Evolutionary conservation across 2,888 invertebrate species (phyloP).

Genomic region (Ormyrus labotus): DNA sequence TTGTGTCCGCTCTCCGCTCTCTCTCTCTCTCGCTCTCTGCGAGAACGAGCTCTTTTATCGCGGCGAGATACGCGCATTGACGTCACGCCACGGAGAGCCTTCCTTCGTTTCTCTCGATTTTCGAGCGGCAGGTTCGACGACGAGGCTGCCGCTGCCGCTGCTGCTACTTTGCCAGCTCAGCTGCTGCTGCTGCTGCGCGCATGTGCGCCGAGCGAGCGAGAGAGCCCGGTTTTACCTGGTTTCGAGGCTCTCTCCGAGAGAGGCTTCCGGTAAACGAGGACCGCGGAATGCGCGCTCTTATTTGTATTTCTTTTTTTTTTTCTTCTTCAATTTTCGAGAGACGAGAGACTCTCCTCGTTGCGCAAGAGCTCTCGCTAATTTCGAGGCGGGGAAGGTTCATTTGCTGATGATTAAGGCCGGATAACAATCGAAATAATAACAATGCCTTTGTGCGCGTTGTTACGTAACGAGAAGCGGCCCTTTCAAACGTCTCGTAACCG

Average conservation of each 20-base stretch:
- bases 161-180: conserved; percentile 22
- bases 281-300: no score
- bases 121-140: background rate
- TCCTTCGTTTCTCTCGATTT: background rate
- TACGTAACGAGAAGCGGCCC: background rate
- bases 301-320: background rate
- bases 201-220: no score
- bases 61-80: background rate
- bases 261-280: no score
- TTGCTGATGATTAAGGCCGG: no score
- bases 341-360: background rate
- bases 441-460: no score
- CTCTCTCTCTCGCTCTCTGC: background rate
- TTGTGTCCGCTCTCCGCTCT: conserved; percentile 11
- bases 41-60: background rate
- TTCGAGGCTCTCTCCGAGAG: no score
- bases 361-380: background rate
- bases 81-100: background rate
- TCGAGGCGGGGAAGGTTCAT: no score
- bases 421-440: no score
- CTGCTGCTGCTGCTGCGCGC: no score
- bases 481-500: background rate
- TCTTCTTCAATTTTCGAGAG: conserved; percentile 1
- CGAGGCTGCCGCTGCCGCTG: conserved; percentile 33
- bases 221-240: no score